Evolutionary conservation across 2,888 invertebrate genomes (phyloP).

Genomic region (Seira musarum): DNA sequence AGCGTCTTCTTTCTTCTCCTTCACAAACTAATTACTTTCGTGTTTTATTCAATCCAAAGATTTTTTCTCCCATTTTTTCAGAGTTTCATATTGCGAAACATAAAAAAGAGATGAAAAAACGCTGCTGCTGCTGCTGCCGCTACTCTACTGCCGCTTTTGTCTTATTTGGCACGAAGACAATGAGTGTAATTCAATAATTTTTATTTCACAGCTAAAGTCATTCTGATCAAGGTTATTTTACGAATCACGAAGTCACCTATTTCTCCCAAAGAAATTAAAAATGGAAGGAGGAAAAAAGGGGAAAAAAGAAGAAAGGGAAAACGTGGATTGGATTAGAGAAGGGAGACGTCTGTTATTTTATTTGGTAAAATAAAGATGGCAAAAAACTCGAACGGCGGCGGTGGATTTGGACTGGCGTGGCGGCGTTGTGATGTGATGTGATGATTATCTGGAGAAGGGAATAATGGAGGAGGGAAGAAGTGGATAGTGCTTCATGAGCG

Average conservation of each 20-base stretch:
- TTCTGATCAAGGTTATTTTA: neutral
- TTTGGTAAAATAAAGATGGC: neutral
- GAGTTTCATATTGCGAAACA: neutral
- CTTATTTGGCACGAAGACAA: too few species aligned
- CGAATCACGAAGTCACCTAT: neutral
- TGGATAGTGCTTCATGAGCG: slow-evolving; percentile 16
- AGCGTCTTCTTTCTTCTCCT: neutral
- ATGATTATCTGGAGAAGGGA: neutral
- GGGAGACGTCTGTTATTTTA: neutral
- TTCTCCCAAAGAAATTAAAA: too few species aligned
- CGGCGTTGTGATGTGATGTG: too few species aligned
- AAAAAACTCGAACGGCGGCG: too few species aligned
- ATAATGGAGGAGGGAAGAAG: neutral
- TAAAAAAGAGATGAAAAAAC: neutral
- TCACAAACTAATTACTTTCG: neutral
- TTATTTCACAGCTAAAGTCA: too few species aligned
- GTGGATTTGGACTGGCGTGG: too few species aligned
- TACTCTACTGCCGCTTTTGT: too few species aligned
- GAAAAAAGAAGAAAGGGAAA: slow-evolving; percentile 23
- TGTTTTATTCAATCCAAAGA: neutral
- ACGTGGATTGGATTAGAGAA: slow-evolving; percentile 15
- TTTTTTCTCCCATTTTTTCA: neutral
- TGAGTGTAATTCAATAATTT: too few species aligned
- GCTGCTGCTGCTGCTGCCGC: neutral
- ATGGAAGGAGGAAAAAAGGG: neutral